These are phyloP conservation scores for Tetrao urogallus DNA, from an alignment of 2,113 vertebrate species.

Conservation along the genomic window DNA sequence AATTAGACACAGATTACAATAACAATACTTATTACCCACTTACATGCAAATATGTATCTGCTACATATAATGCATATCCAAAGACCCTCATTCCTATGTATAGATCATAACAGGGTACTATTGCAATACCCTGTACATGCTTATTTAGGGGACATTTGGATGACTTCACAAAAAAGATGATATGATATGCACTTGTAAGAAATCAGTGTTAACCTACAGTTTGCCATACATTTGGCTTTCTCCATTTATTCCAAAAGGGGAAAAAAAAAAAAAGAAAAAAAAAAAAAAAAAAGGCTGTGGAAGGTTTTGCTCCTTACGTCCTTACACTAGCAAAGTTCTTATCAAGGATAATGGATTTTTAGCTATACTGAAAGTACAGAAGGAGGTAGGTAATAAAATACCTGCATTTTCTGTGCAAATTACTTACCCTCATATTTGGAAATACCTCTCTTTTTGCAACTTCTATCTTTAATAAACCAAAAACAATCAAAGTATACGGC, in stretches of 20 bases:
- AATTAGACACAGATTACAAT: neutral
- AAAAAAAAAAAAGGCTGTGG: neutral
- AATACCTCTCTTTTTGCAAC: neutral
- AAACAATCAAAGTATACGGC: constrained; percentile 53
- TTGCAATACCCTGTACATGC: neutral
- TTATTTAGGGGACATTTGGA: neutral
- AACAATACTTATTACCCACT: constrained; percentile 36
- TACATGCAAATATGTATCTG: neutral
- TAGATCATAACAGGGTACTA: neutral
- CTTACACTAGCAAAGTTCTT: neutral
- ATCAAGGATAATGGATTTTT: neutral
- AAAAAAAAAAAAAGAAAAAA: neutral
- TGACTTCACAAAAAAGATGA: neutral
- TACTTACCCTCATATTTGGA: neutral
- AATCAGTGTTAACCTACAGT: neutral
- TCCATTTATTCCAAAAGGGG: neutral
- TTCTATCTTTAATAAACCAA: constrained; percentile 60
- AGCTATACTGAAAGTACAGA: neutral
- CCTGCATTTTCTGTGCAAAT: neutral
- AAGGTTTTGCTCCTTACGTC: neutral
- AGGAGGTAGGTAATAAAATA: neutral
- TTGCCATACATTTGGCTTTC: neutral
- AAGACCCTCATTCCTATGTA: neutral
- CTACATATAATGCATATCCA: neutral
- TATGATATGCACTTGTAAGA: neutral